Evolutionary conservation across 2,888 invertebrate genomes (phyloP).

Genomic region (Melanophora roralis): DNA sequence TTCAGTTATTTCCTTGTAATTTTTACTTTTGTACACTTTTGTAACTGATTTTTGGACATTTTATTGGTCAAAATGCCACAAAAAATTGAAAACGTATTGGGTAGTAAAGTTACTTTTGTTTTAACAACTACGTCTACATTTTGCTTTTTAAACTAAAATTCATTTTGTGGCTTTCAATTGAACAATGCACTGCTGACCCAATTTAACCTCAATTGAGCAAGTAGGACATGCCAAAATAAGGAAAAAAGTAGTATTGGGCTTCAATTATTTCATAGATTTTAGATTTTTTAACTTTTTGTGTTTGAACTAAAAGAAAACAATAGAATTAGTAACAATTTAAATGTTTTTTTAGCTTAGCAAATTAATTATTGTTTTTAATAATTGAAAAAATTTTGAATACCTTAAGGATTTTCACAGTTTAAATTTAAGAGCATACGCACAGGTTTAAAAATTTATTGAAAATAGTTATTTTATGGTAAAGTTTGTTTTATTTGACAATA

Average conservation of each 20-base stretch:
- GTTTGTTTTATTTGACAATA: no score
- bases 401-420: neutral
- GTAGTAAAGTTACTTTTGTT: constrained; percentile 35
- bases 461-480: no score
- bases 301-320: no score
- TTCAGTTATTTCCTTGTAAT: neutral
- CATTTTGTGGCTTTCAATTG: constrained; percentile 47
- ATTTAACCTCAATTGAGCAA: constrained; percentile 35
- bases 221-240: constrained; percentile 3
- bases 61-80: constrained; percentile 32
- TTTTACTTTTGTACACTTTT: constrained; percentile 9
- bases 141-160: constrained; percentile 41
- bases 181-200: constrained; percentile 45
- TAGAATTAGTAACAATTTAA: constrained; percentile 15
- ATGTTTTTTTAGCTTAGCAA: constrained; percentile 11
- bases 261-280: constrained; percentile 21
- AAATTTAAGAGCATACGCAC: no score
- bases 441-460: no score
- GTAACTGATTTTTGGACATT: constrained; percentile 45
- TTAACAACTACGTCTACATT: constrained; percentile 27
- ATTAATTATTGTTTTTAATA: neutral
- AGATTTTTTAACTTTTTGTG: neutral
- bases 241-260: neutral
- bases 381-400: neutral
- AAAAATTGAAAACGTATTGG: constrained; percentile 23